These are phyloP conservation scores for Odontophorus gujanensis DNA, from an alignment of 2,113 vertebrate genomes.

Conservation along the genomic window DNA sequence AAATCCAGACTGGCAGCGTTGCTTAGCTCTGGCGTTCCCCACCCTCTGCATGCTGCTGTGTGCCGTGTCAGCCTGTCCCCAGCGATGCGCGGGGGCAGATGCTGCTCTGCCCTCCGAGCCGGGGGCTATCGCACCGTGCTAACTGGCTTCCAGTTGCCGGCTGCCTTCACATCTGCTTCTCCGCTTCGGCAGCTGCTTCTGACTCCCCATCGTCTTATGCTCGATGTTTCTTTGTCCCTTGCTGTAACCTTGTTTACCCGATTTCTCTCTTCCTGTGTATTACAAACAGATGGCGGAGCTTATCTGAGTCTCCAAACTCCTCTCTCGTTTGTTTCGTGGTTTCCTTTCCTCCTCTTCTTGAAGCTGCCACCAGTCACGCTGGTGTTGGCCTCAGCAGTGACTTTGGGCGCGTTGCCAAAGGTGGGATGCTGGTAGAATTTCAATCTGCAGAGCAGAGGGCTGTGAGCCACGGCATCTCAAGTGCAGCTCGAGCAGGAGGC, in stretches of 20 bases:
- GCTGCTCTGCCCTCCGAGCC: rapidly evolving
- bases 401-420: neutral
- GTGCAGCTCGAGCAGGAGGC: neutral
- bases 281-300: neutral
- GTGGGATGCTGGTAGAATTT: neutral
- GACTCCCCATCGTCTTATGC: neutral
- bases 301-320: neutral
- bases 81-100: neutral
- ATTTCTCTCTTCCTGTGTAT: neutral
- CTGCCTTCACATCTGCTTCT: neutral
- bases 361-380: neutral
- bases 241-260: neutral
- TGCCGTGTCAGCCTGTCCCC: no score
- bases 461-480: neutral
- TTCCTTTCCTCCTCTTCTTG: neutral
- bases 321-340: neutral
- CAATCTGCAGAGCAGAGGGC: neutral
- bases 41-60: no score
- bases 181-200: neutral
- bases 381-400: neutral
- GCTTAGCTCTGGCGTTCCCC: no score
- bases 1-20: no score
- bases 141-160: neutral
- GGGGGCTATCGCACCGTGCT: rapidly evolving
- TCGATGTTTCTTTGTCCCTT: neutral